Conservation (phyloP, 2,888 invertebrate species). For the Teinopalpus imperialis region DNA sequence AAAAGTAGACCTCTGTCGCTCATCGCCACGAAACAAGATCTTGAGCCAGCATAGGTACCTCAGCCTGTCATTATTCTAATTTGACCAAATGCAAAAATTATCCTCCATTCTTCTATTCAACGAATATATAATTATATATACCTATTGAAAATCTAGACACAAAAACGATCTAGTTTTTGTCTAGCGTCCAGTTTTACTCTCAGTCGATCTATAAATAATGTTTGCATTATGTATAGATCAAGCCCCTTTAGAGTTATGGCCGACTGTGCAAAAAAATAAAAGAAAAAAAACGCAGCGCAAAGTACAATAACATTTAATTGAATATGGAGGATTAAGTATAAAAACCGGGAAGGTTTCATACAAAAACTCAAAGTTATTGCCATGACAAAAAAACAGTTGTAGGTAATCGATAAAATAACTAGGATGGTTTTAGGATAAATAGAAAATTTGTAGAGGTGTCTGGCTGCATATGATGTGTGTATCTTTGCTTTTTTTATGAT, state of each 20-base stretch:
- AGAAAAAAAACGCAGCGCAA: constrained; percentile 10
- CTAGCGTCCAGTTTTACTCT: not conserved
- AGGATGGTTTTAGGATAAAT: no score
- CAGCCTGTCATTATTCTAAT: no score
- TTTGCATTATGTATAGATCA: constrained; percentile 47
- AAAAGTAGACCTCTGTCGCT: not conserved
- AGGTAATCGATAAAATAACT: no score
- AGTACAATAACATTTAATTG: constrained; percentile 17
- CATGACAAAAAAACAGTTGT: no score
- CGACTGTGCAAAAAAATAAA: constrained; percentile 3
- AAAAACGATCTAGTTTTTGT: constrained; percentile 23
- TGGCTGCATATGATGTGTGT: no score
- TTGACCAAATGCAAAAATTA: not conserved
- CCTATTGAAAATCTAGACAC: constrained; percentile 20
- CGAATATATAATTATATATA: not conserved
- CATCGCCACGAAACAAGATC: not conserved
- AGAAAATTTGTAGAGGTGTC: no score
- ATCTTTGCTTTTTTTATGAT: no score
- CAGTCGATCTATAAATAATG: constrained; percentile 45
- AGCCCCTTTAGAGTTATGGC: constrained; percentile 15
- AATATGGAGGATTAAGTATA: constrained; percentile 10
- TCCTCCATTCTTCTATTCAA: constrained; percentile 12
- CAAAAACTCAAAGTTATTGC: not conserved
- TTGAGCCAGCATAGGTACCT: no score
- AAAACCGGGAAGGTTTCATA: not conserved